Evolutionary conservation across 1,140 invertebrate species (phyloP).

Genomic region (Daktulosphaira vitifoliae): DNA sequence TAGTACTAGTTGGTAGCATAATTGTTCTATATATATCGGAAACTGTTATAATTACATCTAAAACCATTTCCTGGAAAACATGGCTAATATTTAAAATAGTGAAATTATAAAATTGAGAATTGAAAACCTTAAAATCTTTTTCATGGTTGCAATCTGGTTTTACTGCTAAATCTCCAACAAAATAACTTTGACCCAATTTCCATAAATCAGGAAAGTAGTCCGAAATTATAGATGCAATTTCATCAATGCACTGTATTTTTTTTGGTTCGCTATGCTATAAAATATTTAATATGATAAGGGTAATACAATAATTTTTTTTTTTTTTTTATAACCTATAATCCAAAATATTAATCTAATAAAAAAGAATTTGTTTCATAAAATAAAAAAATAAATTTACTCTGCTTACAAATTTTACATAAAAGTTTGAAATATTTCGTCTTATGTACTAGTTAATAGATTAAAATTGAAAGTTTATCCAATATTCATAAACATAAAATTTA

Average conservation of each 20-base stretch:
- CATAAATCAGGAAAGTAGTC: slow-evolving; percentile 73
- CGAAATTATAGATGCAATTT: slow-evolving; percentile 58
- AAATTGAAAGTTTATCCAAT: no score
- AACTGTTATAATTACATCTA: slow-evolving; percentile 29
- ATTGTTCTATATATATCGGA: slow-evolving; percentile 29
- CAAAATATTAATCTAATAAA: no score
- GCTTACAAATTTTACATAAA: no score
- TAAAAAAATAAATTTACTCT: no score
- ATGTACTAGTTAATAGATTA: no score
- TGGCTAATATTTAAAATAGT: slow-evolving; percentile 1
- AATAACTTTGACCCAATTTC: slow-evolving; percentile 83
- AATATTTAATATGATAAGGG: not conserved
- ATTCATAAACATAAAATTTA: no score
- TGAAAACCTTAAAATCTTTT: slow-evolving; percentile 60
- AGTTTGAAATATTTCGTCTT: no score
- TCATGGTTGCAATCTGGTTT: slow-evolving; percentile 61
- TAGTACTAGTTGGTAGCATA: slow-evolving; percentile 24
- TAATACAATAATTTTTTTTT: no score
- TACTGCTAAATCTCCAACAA: slow-evolving; percentile 69
- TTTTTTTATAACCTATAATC: no score
- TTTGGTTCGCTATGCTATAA: slow-evolving; percentile 38
- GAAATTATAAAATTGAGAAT: not conserved
- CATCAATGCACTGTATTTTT: slow-evolving; percentile 62
- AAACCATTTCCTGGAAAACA: slow-evolving; percentile 32
- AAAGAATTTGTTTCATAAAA: no score